Evolutionary conservation across 2,888 invertebrate species (phyloP), one percentile per base, ranked within the genome.

Genomic region (Stenodera caucasica): DNA sequence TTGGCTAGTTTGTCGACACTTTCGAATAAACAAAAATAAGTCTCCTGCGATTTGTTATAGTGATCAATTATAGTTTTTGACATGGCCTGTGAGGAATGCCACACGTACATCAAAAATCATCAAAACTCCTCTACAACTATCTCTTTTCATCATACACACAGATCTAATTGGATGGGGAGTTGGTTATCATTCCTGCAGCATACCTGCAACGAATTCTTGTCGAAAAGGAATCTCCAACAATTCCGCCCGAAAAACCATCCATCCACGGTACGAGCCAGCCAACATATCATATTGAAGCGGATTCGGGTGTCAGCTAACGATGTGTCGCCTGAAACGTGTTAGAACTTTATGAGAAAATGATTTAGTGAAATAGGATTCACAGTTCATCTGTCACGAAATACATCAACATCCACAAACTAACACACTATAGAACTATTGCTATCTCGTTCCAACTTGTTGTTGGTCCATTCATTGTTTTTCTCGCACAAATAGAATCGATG

Each of bases 311-410:
- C 71, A 65, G 64, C 67, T 69, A 70, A 70, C 71, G 70, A 71
- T 69, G 72, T 72, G 70, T 70, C 73, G 71, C 66, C 66, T 56
- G 69, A 74, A 70, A 67, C 62, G 67, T 70, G 74, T 68, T 71
- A 64, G 70, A 68, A 70, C 71, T 72, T 75, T 75, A 76, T 69
- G 76, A 76, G 76, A 71, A 75, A 74, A 78, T 79, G 79, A 79
- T 79, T 79, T 78, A 79, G 75, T 76, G 76, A 73, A 74, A 77
- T 72, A 73, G 78, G 78, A 79, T 78, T 79, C 78, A 79, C 79
- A 79, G 78, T 78, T 79, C 79, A 77, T 78, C 77, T 78, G 77
- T 77, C 77, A 74, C 64, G 74, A 72, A 70, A 75, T 72, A 70
- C 74, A 74, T 75, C 75, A 75, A 70, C 73, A 69, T 73, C 68